These are phyloP conservation scores for Strongylocentrotus purpuratus DNA, from an alignment of 35 echinoderm and acorn worm genomes.

Conservation along the genomic window DNA sequence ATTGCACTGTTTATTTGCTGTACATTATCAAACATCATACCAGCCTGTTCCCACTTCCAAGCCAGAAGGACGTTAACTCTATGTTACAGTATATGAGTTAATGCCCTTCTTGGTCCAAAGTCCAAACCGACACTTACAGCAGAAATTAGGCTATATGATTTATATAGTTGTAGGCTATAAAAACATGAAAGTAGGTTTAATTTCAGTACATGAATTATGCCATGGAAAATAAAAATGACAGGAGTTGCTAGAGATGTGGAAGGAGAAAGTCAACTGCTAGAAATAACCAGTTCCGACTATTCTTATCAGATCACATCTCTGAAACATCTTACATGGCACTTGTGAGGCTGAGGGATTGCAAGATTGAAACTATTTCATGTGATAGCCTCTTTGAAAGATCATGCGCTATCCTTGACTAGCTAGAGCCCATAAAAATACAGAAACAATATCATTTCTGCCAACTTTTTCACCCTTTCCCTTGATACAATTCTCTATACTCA, in stretches of 20 bases:
- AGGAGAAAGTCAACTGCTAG: background rate
- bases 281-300: background rate
- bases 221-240: background rate
- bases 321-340: background rate
- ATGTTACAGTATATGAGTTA: no score
- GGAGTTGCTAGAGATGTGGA: background rate
- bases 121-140: background rate
- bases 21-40: no score
- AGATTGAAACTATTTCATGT: background rate
- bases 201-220: background rate
- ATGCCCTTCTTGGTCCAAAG: no score
- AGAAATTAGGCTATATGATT: background rate
- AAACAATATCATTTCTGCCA: background rate
- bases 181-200: background rate
- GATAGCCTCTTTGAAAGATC: background rate
- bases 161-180: background rate
- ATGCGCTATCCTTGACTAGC: background rate
- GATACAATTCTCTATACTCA: background rate
- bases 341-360: background rate
- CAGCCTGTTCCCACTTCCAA: no score
- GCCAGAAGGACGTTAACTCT: no score
- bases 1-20: no score
- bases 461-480: background rate
- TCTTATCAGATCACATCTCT: background rate
- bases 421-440: background rate